Conservation (phyloP, 1,140 invertebrate species). For the Drosophila pruinosa region DNA sequence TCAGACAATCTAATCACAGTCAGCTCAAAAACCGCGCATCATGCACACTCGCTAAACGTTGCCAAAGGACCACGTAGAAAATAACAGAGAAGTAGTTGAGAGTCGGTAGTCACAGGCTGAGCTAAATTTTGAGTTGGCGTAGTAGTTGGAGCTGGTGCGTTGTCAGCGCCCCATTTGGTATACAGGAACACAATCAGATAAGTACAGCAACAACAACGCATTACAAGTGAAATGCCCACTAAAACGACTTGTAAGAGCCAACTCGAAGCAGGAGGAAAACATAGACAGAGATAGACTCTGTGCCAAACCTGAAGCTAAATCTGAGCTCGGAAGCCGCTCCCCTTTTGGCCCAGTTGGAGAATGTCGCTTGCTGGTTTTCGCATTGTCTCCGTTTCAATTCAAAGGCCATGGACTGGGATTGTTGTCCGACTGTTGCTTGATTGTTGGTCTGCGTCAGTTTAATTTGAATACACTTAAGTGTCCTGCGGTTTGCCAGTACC, state of each 20-base stretch:
- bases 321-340: neutral
- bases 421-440: conserved; percentile 39
- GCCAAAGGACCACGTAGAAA: conserved; percentile 56
- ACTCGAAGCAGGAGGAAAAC: neutral
- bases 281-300: too few species aligned
- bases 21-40: conserved; percentile 72
- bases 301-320: neutral
- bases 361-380: conserved; percentile 9
- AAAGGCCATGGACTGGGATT: conserved; percentile 7
- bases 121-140: neutral
- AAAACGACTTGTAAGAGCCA: conserved; percentile 30
- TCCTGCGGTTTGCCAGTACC: conserved; percentile 69
- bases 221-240: conserved; percentile 34
- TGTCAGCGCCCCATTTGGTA: conserved; percentile 28
- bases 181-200: conserved; percentile 43
- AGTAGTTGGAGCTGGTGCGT: conserved; percentile 23
- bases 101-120: too few species aligned
- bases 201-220: conserved; percentile 34
- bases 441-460: conserved; percentile 60
- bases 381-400: conserved; percentile 40
- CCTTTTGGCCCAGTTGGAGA: neutral
- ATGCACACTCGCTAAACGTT: conserved; percentile 71
- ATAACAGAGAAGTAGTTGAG: conserved; percentile 6
- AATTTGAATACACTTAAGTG: conserved; percentile 81
- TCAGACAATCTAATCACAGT: conserved; percentile 78